Base-by-base conservation (phyloP, 2,888 invertebrate species). In the Athrips mouffetella region DNA sequence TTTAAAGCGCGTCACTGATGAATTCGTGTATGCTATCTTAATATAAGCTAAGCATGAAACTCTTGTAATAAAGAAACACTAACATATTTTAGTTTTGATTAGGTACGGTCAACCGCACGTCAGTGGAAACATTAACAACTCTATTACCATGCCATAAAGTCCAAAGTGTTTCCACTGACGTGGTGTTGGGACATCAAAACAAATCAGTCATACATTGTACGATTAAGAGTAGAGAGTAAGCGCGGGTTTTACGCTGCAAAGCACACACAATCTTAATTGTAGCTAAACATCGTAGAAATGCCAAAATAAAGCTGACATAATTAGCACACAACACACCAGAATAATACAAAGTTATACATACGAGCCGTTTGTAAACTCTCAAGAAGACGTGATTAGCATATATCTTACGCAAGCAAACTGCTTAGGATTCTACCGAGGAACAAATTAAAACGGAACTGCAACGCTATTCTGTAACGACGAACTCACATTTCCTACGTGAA, bases 371-470 rank as follows among this genome's bases (percentile, higher is more conserved):
- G 48, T 49, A 31, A 49, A 49, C 45, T 45, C 46, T 23, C 16
- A 21, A 33, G n/a, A n/a, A n/a, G 21, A 40, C 45, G 23, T 27
- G 40, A 51, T 51, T 51, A 48, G 45, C 51, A 51, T 51, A 49
- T 13, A 35, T 37, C 31, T 51, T 47, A 33, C 48, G 51, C 13
- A 51, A 51, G 35, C 33, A 39, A n/a, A 37, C 39, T 39, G 45
- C 30, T 51, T 47, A 33, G 25, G 18, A 51, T 51, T 44, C 47
- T 39, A 23, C 29, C 27, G 18, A 27, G 29, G 30, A 40, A 23
- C 16, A 20, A 50, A 51, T 51, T 48, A 51, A 51, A 48, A 31
- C 51, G 40, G 50, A 51, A 50, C 37, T 10, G 31, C n/a, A 7
- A 16, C n/a, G n/a, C n/a, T n/a, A n/a, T n/a, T n/a, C n/a, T n/a